Conservation (phyloP, 2,888 invertebrate species). For the Eubasilissa splendida region DNA sequence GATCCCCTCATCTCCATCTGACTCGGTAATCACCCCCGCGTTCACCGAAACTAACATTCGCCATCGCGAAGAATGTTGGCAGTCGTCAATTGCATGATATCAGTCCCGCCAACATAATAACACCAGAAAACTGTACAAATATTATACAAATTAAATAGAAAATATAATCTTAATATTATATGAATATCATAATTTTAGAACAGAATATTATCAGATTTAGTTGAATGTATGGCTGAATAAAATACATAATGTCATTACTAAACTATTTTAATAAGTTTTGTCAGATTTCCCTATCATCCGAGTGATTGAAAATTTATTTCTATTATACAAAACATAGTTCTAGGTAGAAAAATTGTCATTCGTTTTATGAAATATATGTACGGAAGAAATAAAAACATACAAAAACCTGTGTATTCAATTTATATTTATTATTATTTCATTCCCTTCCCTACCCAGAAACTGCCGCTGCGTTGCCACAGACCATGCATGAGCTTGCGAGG, state of each 20-base stretch:
- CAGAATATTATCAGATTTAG: slow-evolving; percentile 13
- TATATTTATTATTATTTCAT: too few relatives aligned
- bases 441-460: too few relatives aligned
- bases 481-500: too few relatives aligned
- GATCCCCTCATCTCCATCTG: not conserved
- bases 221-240: slow-evolving; percentile 14
- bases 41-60: not conserved
- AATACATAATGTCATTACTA: slow-evolving; percentile 1
- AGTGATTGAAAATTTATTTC: slow-evolving; percentile 15
- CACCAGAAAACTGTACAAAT: slow-evolving; percentile 41
- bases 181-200: slow-evolving; percentile 37
- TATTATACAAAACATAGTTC: slow-evolving; percentile 31
- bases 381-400: slow-evolving; percentile 26
- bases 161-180: slow-evolving; percentile 30
- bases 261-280: slow-evolving; percentile 24
- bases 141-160: slow-evolving; percentile 33
- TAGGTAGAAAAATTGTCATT: slow-evolving; percentile 51
- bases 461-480: too few relatives aligned
- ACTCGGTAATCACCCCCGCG: not conserved
- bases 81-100: slow-evolving; percentile 3
- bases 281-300: slow-evolving; percentile 19
- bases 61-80: slow-evolving; percentile 7
- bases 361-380: slow-evolving; percentile 42
- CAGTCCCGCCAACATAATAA: slow-evolving; percentile 9
- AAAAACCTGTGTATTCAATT: not conserved